Conservation (phyloP, 2,113 vertebrate species). For the Sturnus vulgaris region DNA sequence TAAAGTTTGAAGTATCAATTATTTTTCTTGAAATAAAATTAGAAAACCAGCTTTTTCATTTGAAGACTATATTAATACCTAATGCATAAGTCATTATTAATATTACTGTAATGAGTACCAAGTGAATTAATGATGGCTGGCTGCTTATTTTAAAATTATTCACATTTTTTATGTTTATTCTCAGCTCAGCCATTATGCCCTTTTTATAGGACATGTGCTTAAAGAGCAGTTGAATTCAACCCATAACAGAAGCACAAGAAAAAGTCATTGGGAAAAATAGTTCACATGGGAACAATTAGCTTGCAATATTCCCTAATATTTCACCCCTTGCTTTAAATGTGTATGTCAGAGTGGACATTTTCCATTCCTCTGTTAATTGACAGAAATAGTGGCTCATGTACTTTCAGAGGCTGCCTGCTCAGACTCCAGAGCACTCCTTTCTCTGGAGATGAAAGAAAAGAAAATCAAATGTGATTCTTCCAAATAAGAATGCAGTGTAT, state of each 20-base stretch:
- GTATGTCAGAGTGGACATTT: not conserved
- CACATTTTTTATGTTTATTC: constrained; percentile 52
- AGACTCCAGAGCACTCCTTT: constrained; percentile 32
- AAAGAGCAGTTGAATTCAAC: constrained; percentile 21
- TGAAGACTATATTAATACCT: constrained; percentile 38
- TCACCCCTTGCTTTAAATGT: not conserved
- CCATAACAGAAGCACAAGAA: not conserved
- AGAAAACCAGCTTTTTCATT: constrained; percentile 8
- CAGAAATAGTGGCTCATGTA: not conserved
- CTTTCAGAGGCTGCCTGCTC: constrained; percentile 8
- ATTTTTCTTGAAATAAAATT: constrained; percentile 52
- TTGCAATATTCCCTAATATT: not conserved
- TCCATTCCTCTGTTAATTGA: constrained; percentile 31
- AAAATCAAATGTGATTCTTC: constrained; percentile 63
- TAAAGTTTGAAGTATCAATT: constrained; percentile 20
- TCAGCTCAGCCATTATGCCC: constrained; percentile 31
- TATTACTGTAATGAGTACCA: constrained; percentile 55
- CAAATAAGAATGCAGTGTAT: constrained; percentile 55
- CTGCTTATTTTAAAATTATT: constrained; percentile 66
- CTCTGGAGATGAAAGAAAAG: constrained; percentile 46
- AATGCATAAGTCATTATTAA: constrained; percentile 50
- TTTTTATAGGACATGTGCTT: constrained; percentile 16
- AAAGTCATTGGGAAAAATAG: constrained; percentile 22
- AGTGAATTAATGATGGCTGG: constrained; percentile 63
- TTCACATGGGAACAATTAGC: constrained; percentile 39